Base-by-base conservation (phyloP, 2,888 invertebrate species). In the Uropetala carovei region DNA sequence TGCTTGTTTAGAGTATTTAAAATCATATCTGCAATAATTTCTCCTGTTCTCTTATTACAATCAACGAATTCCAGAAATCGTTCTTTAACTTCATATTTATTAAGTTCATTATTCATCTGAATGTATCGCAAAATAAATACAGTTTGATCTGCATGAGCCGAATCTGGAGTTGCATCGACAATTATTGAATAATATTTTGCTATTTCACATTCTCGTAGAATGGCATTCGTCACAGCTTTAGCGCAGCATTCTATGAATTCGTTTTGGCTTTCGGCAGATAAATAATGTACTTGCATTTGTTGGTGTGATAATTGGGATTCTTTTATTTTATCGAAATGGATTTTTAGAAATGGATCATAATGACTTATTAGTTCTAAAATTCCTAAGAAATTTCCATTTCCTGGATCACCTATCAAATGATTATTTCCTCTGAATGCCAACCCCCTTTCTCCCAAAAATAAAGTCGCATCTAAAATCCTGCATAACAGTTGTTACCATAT, bases 91-190 rank as follows among this genome's bases (percentile, higher is more conserved):
- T 75, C 16, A 75, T 22, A 75, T 75, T 75, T n/a, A 43, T 43
- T 43, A 43, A 43, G 43, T 22, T 18, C 18, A 22, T 75, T 22
- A 22, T 22, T 22, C 9, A 22, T 18, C 22, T 22, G 22, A 22
- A 75, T 4, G 75, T 18, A 75, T 75, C 75, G 7, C 22, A 75
- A 75, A 18, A 75, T 22, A 18, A 75, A 93, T 92, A 92, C 89
- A 18, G 93, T 93, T 86, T 93, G 93, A 91, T 93, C 93, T 27
- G 93, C 58, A 86, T 93, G 93, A 64, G 92, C 92, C 13, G 93
- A 92, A 91, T 93, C 93, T 58, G 93, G 93, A 58, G 93, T 93
- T 11, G 93, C 92, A 91, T 93, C 93, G n/a, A 93, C 92, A 91
- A 93, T 93, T 30, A 93, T 30, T 18, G 92, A n/a, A 92, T 75